Conservation (phyloP, 2,113 vertebrate genomes). For the Cebidichthys violaceus region DNA sequence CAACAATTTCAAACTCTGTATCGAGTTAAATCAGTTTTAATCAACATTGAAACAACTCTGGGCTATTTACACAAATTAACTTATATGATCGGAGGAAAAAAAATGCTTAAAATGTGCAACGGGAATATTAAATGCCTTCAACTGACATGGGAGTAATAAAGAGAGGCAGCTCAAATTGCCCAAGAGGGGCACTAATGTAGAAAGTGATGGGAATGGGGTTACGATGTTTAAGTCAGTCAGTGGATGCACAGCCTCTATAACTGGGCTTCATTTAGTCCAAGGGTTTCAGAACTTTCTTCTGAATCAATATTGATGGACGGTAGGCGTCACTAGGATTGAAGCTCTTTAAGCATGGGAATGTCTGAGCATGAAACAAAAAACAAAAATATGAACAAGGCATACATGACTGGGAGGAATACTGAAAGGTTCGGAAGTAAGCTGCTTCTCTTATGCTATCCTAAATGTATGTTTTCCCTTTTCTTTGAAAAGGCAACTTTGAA, state of each 20-base stretch:
- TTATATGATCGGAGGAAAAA: neutral
- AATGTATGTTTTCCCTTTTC: neutral
- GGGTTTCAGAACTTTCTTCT: constrained; percentile 50
- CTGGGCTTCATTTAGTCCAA: constrained; percentile 72
- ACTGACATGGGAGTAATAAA: constrained; percentile 62
- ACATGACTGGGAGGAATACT: constrained; percentile 13
- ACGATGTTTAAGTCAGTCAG: constrained; percentile 64
- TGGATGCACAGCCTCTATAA: constrained; percentile 73
- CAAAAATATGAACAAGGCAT: neutral
- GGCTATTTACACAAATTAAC: constrained; percentile 24
- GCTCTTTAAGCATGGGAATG: constrained; percentile 50
- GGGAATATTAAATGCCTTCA: constrained; percentile 52
- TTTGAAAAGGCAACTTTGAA: constrained; percentile 15
- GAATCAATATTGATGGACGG: constrained; percentile 78
- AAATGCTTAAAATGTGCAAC: constrained; percentile 31
- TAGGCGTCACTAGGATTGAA: constrained; percentile 47
- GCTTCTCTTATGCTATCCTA: neutral
- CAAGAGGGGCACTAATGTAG: constrained; percentile 62
- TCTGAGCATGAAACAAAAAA: constrained; percentile 44
- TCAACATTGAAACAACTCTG: neutral
- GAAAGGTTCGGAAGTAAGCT: constrained; percentile 8
- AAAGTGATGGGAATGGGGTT: constrained; percentile 58
- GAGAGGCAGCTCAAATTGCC: constrained; percentile 70
- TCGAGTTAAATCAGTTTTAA: constrained; percentile 14
- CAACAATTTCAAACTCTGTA: neutral